Evolutionary conservation across 2,888 invertebrate genomes (phyloP).

Genomic region (Phasia obesa): DNA sequence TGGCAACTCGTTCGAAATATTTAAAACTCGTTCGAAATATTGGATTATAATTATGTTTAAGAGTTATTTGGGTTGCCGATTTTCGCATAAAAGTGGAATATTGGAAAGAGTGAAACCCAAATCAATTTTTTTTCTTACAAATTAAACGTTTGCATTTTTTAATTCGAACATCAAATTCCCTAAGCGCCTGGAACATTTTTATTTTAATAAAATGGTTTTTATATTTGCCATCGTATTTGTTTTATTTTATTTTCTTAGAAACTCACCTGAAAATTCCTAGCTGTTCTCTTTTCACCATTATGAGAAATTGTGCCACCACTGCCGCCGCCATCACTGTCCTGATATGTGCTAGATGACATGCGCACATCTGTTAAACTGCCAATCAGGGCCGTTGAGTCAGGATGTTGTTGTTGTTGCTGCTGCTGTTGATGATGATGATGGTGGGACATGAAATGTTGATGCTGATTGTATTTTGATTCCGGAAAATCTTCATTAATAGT

Average conservation of each 20-base stretch:
- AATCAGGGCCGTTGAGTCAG: conserved; percentile 80
- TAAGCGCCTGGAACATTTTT: too few species aligned
- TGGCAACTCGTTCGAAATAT: too few species aligned
- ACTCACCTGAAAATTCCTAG: conserved; percentile 70
- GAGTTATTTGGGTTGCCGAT: too few species aligned
- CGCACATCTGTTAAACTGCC: conserved; percentile 77
- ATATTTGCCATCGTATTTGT: too few species aligned
- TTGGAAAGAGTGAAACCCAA: too few species aligned
- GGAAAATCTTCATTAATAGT: conserved; percentile 64
- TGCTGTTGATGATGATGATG: conserved; percentile 49
- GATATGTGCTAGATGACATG: conserved; percentile 75
- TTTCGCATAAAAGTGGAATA: too few species aligned
- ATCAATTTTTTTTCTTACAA: too few species aligned
- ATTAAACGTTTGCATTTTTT: too few species aligned
- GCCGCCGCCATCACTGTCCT: conserved; percentile 66
- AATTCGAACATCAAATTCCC: too few species aligned
- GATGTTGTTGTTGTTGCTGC: conserved; percentile 78
- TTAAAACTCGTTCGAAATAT: too few species aligned
- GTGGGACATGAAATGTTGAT: conserved; percentile 71
- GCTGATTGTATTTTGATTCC: conserved; percentile 62
- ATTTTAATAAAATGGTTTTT: too few species aligned
- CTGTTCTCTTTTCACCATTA: conserved; percentile 62
- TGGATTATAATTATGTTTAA: too few species aligned
- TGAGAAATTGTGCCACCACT: conserved; percentile 53
- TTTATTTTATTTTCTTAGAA: neutral